Evolutionary conservation across 2,113 vertebrate genomes (phyloP).

Genomic region (Heterochromis multidens): DNA sequence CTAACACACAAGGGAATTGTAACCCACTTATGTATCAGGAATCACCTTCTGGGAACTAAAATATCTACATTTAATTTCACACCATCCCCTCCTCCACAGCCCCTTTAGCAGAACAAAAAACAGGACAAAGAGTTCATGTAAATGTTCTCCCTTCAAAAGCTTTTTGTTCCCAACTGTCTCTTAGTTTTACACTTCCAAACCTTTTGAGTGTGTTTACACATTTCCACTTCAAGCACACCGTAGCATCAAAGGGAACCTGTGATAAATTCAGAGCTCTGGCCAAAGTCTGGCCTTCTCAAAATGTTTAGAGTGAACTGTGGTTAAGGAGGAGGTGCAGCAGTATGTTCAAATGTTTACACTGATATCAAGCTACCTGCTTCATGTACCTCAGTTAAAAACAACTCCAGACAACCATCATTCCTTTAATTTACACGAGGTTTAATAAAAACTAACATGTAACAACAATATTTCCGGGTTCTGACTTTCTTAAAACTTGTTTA

Average conservation of each 20-base stretch:
- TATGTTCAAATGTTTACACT: conserved; percentile 31
- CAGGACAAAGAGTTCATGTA: background rate
- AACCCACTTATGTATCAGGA: background rate
- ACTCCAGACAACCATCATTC: background rate
- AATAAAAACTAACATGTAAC: background rate
- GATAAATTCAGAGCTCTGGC: conserved; percentile 24
- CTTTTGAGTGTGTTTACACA: conserved; percentile 16
- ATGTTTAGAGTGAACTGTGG: conserved; percentile 26
- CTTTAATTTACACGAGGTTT: background rate
- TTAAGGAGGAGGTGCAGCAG: background rate
- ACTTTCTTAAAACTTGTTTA: background rate
- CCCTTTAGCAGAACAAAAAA: background rate
- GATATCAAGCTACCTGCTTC: background rate
- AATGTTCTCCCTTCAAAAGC: background rate
- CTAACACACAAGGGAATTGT: background rate
- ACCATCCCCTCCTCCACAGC: background rate
- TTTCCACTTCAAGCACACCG: conserved; percentile 22
- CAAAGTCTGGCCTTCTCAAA: conserved; percentile 3
- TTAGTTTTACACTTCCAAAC: background rate
- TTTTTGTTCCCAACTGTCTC: background rate
- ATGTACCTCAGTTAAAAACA: background rate
- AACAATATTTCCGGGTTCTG: background rate
- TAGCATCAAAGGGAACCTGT: conserved; percentile 24
- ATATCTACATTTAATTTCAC: background rate
- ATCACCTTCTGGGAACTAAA: background rate